Evolutionary conservation across 2,888 invertebrate genomes (phyloP), one percentile per base, ranked within the genome.

Genomic region (Nomada ferruginata): DNA sequence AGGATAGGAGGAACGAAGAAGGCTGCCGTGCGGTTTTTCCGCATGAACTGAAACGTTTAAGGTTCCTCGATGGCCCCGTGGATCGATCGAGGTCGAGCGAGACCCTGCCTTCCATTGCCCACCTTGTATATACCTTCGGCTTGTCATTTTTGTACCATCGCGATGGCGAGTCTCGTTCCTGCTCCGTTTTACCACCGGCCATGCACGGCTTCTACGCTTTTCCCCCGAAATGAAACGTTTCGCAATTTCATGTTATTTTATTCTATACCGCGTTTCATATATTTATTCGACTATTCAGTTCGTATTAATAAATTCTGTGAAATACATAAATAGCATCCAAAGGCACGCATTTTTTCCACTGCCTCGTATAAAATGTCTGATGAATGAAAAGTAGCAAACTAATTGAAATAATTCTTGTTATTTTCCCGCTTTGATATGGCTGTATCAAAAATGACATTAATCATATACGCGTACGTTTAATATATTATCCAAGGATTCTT

Each of bases 21-120:
- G 77, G 74, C 73, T 79, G 79, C 74, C 82, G 36, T 82, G 87
- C 84, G 84, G 82, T 87, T 87, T 85, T 87, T 87, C 86, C 87
- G 76, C 87, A 85, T 80, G 86, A 87, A 29, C 47, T 84, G 74
- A 57, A 73, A 76, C 86, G 84, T 79, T 86, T 82, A 85, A 73
- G 84, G 85, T 87, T 85, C 83, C 85, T 83, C 76, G 73, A 29
- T 29, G 42, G 63, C 44, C 71, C 55, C 68, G 63, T 50, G 55
- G 71, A 59, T 10, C 9, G 65, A 47, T 60, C 77, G 63, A 73
- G 59, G 47, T 65, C 63, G 44, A 47, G 26, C 63, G 44, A 47
- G 29, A 57, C 55, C 53, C 15, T 42, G 68, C 69, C 57, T 47
- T 57, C 63, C 47, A 29, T 42, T 63, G 18, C 18, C 26, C 71